Base-by-base conservation (phyloP, 2,113 vertebrate genomes). In the Megaceryle torquata region DNA sequence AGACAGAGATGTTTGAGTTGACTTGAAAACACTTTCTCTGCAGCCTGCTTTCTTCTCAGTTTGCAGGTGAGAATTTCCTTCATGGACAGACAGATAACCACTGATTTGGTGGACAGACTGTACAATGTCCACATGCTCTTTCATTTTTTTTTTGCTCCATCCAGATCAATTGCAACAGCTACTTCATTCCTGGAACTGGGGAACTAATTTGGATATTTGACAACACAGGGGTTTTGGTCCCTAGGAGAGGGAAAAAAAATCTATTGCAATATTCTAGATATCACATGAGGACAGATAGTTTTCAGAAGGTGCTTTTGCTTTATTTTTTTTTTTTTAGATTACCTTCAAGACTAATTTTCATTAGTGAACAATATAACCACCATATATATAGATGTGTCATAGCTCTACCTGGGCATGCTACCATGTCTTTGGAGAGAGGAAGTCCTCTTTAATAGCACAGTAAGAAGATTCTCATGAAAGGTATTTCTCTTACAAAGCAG, bases 151-250 rank as follows among this genome's bases (percentile, higher is more conserved):
- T 82, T 92, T 65, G 24, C 28, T 87, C 74, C 41, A 50, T 76
- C 72, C 68, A 90, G 68, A 76, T 76, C 67, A 87, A 13, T 93
- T 93, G 87, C 94, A 93, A 90, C 91, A 93, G 79, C 74, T 88
- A 57, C 78, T 87, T 80, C 31, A 51, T 95, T 95, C 94, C 87
- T 88, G 87, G 94, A 95, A 95, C 44, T 56, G 41, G 28, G 41
- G 74, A 93, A 56, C 91, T 90, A 35, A 71, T 87, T 46, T 93
- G 82, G 24, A 76, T 71, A 80, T 87, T 80, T 80, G 94, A 70
- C 68, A 90, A 74, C 82, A 46, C 63, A 44, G 78, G 39, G 57
- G 7, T 80, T 89, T 72, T 82, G 15, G 71, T 86, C 10, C 29
- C 53, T 72, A 68, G 59, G 39, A 65, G 68, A 64, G 43, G 39